Conservation (phyloP, 2,797 vertebrate species). For the Catharus ustulatus region DNA sequence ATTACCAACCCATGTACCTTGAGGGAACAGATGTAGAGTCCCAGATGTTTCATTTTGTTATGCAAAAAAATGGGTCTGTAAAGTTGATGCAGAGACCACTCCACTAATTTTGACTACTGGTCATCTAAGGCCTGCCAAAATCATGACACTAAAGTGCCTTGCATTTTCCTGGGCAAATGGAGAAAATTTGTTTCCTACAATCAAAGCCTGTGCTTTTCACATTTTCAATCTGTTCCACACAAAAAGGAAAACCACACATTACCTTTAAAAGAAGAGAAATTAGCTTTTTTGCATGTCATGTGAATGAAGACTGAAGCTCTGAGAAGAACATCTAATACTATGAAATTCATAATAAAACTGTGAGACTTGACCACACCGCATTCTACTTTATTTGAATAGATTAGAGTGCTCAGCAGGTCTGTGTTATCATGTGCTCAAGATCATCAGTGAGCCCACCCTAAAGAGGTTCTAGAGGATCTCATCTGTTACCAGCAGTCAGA, state of each 20-base stretch:
- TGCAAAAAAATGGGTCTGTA: not conserved
- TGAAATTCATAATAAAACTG: not conserved
- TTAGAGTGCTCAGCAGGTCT: not conserved
- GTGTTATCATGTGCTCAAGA: not conserved
- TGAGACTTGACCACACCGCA: not conserved
- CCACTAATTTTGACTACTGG: not conserved
- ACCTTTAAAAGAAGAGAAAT: not conserved
- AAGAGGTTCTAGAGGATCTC: not conserved
- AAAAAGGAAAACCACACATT: not conserved
- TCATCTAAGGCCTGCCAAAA: not conserved
- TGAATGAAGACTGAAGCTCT: not conserved
- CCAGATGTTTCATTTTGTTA: not conserved
- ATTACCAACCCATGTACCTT: not conserved
- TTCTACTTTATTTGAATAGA: not conserved
- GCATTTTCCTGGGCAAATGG: not conserved
- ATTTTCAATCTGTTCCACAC: not conserved
- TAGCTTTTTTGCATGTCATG: not conserved
- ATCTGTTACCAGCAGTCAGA: not conserved
- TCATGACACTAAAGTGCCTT: not conserved
- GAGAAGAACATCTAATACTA: not conserved
- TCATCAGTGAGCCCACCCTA: not conserved
- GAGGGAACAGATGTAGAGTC: not conserved
- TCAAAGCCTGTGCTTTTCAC: not conserved
- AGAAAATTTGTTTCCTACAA: not conserved
- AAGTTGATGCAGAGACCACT: not conserved